phyloP scores from a whole-genome alignment of 2,113 vertebrate species.

The Apistogramma diplotaenia region DNA sequence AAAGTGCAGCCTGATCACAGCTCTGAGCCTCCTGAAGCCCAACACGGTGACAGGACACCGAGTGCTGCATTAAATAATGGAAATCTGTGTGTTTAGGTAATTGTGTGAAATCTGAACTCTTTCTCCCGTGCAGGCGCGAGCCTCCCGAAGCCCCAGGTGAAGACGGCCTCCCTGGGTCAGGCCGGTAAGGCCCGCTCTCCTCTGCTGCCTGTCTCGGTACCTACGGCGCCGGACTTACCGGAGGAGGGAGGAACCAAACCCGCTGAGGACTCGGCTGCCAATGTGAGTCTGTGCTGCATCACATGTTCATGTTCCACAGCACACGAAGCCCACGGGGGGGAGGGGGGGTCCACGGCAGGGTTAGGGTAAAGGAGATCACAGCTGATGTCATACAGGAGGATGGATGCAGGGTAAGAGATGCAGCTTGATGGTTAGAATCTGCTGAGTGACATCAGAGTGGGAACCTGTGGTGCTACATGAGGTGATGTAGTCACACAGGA shows the following conservation, averaged over 20 bases:
- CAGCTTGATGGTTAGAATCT: no score
- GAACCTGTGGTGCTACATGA: background rate
- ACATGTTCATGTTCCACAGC: no score
- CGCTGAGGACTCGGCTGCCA: slow-evolving; percentile 83
- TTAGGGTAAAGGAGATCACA: no score
- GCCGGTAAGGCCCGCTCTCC: slow-evolving; percentile 93
- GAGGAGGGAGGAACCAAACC: slow-evolving; percentile 84
- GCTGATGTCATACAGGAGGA: no score
- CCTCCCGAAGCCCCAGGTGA: slow-evolving; percentile 88
- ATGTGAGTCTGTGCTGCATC: no score
- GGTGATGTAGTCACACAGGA: no score
- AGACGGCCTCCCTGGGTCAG: slow-evolving; percentile 91
- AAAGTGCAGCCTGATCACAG: no score
- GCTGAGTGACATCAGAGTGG: background rate
- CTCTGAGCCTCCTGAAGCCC: no score
- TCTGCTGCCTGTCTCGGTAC: slow-evolving; percentile 90
- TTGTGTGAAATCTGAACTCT: background rate
- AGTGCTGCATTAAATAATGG: no score
- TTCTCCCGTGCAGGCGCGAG: slow-evolving; percentile 76
- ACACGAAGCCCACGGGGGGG: no score
- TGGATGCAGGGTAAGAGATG: background rate
- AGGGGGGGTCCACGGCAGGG: no score
- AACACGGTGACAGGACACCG: no score
- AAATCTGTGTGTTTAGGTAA: background rate
- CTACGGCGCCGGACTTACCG: slow-evolving; percentile 86